Evolutionary conservation across 2,113 vertebrate genomes (phyloP), one percentile per base, ranked within the genome.

Genomic region (Agapornis roseicollis): DNA sequence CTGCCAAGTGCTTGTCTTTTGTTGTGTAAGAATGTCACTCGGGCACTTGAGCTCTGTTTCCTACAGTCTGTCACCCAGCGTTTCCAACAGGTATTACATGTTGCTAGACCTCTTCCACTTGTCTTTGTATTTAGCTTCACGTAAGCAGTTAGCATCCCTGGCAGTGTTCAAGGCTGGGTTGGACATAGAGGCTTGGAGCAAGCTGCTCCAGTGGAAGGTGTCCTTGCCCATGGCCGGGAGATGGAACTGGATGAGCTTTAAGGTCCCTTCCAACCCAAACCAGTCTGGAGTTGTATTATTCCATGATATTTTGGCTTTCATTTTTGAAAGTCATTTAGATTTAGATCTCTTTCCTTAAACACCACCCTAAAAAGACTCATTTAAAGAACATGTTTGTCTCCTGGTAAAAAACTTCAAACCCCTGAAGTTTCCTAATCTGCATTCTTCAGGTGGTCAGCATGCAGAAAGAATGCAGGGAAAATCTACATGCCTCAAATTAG

Each of bases 1-100:
- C 74, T 94, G 94, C 96, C 93, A 96, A 96, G 76, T 55, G 17
- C 70, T 89, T 88, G 93, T 78, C 71, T 93, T 76, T 64, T 63
- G 28, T 31, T 88, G 83, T 39, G 89, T 47, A 85, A 92, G 94
- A 91, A 55, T 23, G 64, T 79, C 73, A 88, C 77, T 94, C 6
- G 23, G 39, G 80, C 86, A 70, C 53, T 74, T 19, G 72, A 91
- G 86, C 83, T 44, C 61, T 64, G 73, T 78, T 91, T 95, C 66
- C 74, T 29, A 60, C 25, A 86, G 70, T 91, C 73, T 95, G 83
- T 84, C 81, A 82, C 52, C 29, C 52, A 35, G 46, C 29, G 77
- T 49, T 74, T 74, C 82, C 12, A 42, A n/a, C 76, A 85, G 80
- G 52, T 65, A 73, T 2, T 77, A 69, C 77, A 78, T n/a, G 78